Conservation (phyloP, 2,888 invertebrate species). For the Amblyjoppa fuscipennis region DNA sequence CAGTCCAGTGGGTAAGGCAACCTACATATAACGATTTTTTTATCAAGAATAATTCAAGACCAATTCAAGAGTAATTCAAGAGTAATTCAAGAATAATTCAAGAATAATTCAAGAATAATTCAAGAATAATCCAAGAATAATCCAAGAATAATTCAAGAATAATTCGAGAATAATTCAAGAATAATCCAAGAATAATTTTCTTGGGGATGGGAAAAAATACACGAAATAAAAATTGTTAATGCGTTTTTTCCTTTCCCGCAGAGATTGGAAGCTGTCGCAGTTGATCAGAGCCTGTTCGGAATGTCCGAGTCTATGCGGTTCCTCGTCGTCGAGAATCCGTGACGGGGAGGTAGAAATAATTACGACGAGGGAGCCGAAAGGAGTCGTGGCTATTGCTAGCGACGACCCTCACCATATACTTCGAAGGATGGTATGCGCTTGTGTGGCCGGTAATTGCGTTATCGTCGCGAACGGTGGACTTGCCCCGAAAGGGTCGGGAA, state of each 20-base stretch:
- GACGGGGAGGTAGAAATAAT: conserved; percentile 67
- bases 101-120: not conserved
- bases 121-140: not conserved
- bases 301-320: conserved; percentile 60
- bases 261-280: conserved; percentile 49
- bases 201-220: not conserved
- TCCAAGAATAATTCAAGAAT: not conserved
- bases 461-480: conserved; percentile 57
- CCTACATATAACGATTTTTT: not conserved
- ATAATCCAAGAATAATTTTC: not conserved
- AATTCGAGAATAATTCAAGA: not conserved
- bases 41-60: not conserved
- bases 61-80: not conserved
- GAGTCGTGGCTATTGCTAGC: conserved; percentile 60
- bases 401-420: conserved; percentile 56
- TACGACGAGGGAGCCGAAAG: conserved; percentile 66
- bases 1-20: conserved; percentile 58
- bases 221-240: not conserved
- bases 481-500: conserved; percentile 38
- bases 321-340: conserved; percentile 61
- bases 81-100: not conserved
- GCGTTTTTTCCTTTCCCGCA: conserved; percentile 2
- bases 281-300: conserved; percentile 61
- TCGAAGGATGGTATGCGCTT: conserved; percentile 60
- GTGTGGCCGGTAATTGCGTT: conserved; percentile 68